Evolutionary conservation across 2,113 vertebrate genomes (phyloP).

Genomic region (Notothenia coriiceps): DNA sequence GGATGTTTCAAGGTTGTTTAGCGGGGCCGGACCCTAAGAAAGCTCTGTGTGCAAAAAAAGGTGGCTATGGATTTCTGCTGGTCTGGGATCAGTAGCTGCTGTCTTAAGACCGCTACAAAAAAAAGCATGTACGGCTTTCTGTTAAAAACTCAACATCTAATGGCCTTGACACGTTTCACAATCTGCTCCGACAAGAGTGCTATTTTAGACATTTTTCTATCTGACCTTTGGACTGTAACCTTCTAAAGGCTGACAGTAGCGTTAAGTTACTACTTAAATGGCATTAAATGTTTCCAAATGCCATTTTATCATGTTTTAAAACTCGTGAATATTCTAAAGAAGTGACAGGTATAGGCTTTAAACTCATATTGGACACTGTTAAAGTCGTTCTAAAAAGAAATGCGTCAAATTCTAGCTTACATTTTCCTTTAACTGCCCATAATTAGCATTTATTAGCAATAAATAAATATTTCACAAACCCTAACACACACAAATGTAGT

Average conservation of each 20-base stretch:
- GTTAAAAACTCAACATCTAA: background rate
- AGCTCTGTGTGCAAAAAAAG: background rate
- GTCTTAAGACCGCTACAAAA: background rate
- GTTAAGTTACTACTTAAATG: background rate
- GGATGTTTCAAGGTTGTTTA: slow-evolving; percentile 52
- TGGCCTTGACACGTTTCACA: background rate
- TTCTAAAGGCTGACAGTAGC: background rate
- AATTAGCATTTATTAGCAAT: background rate
- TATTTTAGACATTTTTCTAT: background rate
- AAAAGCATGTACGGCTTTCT: background rate
- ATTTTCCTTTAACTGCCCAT: background rate
- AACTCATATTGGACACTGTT: background rate
- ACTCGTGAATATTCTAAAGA: background rate
- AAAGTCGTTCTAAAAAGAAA: background rate
- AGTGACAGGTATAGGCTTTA: background rate
- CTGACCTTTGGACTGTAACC: background rate
- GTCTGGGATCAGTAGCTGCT: background rate
- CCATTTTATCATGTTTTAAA: background rate
- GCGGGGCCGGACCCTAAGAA: background rate
- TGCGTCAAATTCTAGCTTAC: background rate
- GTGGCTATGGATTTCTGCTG: background rate
- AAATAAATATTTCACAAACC: background rate
- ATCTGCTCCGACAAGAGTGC: background rate
- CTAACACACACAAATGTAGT: background rate
- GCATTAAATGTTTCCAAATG: background rate